A percentile compares a stretch with the other conserved stretches of the same genome.
Evolutionary conservation across 1,140 invertebrate genomes (phyloP).

Genomic region (Wiebesia pumilae): DNA sequence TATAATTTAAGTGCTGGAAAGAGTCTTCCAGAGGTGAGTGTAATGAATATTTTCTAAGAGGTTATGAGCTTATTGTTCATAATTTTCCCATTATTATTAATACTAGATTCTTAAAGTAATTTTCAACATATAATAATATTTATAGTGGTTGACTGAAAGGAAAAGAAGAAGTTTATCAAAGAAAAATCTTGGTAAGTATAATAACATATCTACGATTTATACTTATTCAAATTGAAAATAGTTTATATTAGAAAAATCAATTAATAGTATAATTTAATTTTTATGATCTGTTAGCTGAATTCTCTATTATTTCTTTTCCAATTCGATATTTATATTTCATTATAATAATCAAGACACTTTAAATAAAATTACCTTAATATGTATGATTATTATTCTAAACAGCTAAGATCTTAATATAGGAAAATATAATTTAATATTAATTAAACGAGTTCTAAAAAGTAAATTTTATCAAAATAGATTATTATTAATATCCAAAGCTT

Average conservation of each 20-base stretch:
- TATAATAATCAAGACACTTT: background rate
- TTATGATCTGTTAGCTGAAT: background rate
- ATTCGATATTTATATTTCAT: no score
- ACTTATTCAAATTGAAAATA: background rate
- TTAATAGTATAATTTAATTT: background rate
- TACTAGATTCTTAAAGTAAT: constrained; percentile 37
- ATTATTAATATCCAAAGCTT: background rate
- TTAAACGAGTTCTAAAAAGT: background rate
- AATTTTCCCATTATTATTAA: background rate
- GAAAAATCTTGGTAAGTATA: constrained; percentile 85
- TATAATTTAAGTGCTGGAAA: constrained; percentile 98
- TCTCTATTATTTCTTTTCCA: no score
- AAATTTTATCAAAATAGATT: background rate
- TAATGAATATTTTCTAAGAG: constrained; percentile 47
- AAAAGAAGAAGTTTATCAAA: constrained; percentile 90
- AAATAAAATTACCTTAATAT: background rate
- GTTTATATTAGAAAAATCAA: background rate
- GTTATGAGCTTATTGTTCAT: constrained; percentile 44
- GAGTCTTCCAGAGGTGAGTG: constrained; percentile 94
- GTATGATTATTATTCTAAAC: background rate
- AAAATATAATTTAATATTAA: background rate
- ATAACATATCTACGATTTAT: constrained; percentile 22
- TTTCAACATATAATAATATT: constrained; percentile 59
- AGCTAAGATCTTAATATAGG: background rate
- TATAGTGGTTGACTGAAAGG: constrained; percentile 93